Conservation (phyloP, 2,888 invertebrate species). For the Creontiades dilutus region DNA sequence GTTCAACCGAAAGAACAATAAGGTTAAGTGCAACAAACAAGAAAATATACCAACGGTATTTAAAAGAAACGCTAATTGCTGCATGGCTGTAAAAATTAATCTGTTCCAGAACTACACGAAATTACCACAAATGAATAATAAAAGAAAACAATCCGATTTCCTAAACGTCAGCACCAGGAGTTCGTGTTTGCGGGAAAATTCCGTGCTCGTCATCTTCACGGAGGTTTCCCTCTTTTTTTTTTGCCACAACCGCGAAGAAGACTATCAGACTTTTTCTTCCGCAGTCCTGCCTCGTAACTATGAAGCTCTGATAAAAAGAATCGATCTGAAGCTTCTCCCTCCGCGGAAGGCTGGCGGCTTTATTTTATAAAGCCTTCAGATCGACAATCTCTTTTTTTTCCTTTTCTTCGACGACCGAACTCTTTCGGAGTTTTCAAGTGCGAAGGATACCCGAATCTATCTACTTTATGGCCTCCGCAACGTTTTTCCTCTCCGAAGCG, state of each 20-base stretch:
- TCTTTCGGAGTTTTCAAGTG: neutral
- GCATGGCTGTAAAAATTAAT: no score
- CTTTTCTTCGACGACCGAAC: neutral
- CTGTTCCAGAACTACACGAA: no score
- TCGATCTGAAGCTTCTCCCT: neutral
- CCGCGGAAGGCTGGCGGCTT: neutral
- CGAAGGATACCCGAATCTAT: neutral
- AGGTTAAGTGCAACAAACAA: no score
- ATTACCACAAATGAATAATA: neutral
- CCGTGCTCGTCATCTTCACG: conserved; percentile 1
- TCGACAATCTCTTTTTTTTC: neutral
- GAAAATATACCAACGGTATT: no score
- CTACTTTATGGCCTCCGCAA: neutral
- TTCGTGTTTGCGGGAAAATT: neutral
- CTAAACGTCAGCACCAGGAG: neutral
- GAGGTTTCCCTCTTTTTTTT: neutral
- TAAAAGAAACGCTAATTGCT: no score
- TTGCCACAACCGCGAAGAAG: neutral
- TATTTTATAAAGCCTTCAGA: conserved; percentile 10
- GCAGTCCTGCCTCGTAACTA: neutral
- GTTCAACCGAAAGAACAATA: no score
- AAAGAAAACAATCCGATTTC: conserved; percentile 4
- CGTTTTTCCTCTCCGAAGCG: neutral
- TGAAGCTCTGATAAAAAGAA: neutral
- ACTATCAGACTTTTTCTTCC: neutral